phyloP scores from a whole-genome alignment of 2,888 invertebrate genomes.

The Sabatieria punctata region DNA sequence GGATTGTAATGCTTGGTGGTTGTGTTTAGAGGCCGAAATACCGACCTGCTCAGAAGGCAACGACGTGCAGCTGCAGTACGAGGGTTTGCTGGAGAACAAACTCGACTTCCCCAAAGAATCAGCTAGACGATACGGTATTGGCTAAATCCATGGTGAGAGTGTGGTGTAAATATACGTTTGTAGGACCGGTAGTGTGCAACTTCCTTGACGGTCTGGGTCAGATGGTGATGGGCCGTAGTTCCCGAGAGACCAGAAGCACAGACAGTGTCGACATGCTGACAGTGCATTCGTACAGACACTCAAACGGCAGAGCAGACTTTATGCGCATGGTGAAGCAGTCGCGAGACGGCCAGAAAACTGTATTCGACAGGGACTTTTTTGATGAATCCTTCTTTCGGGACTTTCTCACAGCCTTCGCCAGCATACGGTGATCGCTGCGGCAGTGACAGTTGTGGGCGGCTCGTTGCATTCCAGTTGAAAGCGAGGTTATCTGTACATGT shows the following conservation, averaged over 20 bases:
- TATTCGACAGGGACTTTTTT: not conserved
- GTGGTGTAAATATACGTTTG: conserved; percentile 14
- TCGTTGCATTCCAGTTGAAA: no score
- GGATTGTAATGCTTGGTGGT: conserved; percentile 8
- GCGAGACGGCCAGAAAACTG: no score
- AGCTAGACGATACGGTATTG: conserved; percentile 16
- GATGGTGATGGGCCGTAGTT: no score
- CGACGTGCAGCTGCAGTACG: conserved; percentile 12
- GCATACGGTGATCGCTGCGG: no score
- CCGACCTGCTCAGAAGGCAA: conserved; percentile 16
- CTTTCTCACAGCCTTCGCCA: not conserved
- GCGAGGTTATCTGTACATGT: no score
- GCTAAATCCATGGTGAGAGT: not conserved
- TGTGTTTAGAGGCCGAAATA: conserved; percentile 13
- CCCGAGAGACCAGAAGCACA: no score
- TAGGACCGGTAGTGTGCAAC: conserved; percentile 26
- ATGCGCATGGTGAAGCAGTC: no score
- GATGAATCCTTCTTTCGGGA: not conserved
- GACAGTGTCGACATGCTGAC: conserved; percentile 3
- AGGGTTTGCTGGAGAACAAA: conserved; percentile 13
- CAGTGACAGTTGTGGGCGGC: no score
- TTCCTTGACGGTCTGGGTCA: conserved; percentile 26
- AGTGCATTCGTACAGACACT: conserved; percentile 4
- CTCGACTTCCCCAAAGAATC: conserved; percentile 14
- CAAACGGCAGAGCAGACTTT: not conserved